Evolutionary conservation across 1,140 invertebrate species (phyloP), one percentile per base, ranked within the genome.

Genomic region (Xylocopa sonorina): DNA sequence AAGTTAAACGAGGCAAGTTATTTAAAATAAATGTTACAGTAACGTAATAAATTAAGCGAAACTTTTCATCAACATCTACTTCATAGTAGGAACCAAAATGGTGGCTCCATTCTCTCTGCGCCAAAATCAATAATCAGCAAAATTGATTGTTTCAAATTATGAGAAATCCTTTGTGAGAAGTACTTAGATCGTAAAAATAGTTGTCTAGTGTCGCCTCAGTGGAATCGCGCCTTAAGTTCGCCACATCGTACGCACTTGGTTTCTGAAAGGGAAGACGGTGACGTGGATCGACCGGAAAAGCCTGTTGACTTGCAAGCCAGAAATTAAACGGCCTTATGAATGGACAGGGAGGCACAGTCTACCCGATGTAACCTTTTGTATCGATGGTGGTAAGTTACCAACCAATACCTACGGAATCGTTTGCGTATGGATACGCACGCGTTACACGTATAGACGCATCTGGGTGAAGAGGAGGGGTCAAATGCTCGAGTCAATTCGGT

Each of bases 401-500:
- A 71, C 55, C 24, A n/a, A 48, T 32, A 60, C 55, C 21, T 43
- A 69, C 38, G 16, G 16, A 79, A 55, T 27, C 50, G 34, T 57
- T 43, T 38, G 16, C 53, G 34, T 34, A 43, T 57, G 57, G 46
- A 66, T 53, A 21, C 46, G 72, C 72, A 34, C n/a, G 16, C 32
- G 29, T 55, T 48, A n/a, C 34, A 50, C 29, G 57, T 66, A 72
- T 58, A 64, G 43, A 32, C 38, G 78, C 66, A 83, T 55, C 69
- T 72, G 72, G 57, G 3, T 12, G 55, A 53, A 74, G 69, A 75
- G 84, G 85, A 77, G 82, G 81, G 85, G 87, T 91, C 84, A 91
- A 92, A 90, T 90, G 87, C 78, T 55, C 41, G 78, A 90, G 89
- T 91, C 89, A 92, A 91, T 90, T 92, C 81, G 87, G 84, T 90